Base-by-base conservation (phyloP, 2,113 vertebrate genomes). In the Limnothrissa miodon region DNA sequence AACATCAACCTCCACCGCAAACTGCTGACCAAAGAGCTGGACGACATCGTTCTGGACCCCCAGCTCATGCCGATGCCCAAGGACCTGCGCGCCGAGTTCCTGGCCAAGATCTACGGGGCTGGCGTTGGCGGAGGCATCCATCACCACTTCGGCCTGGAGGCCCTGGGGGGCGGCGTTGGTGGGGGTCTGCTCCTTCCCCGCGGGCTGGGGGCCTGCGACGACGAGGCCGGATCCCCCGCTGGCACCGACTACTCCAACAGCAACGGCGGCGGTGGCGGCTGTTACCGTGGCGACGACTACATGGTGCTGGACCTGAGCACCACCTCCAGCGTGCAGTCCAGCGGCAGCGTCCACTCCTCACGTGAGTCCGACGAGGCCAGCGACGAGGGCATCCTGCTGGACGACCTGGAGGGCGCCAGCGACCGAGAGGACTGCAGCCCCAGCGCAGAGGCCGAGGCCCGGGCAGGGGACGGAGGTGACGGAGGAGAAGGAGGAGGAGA, bases 21-120 rank as follows among this genome's bases (percentile, higher is more conserved):
- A 99, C 97, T 99, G 94, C 97, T 99, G 96, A 99, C 98, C 97
- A 99, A 99, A 98, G 98, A 99, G 97, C 96, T 99, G 94, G 97
- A 99, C 94, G 98, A 99, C 94, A 98, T 99, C 93, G 97, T 98
- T 91, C 95, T 99, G 93, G 98, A 99, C 93, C 95, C 97, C 83
- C 96, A 97, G 93, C 97, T 97, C 92, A 95, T 96, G 87, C 95
- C 97, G 87, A 94, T 98, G 93, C 96, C 96, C 93, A 97, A 96
- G 94, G 97, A 98, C 94, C 96, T 99, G 91, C 97, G 97, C 4
- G 95, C 97, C 82, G 97, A 99, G 93, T 94, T 99, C 93, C 95
- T 98, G 94, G 94, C 98, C 93, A 99, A 98, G 95, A 96, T 99
- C 94, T 99, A 99, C 87, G 66, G 66, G 33, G 66, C 21, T 1